phyloP scores from a whole-genome alignment of 2,888 invertebrate genomes.

The Trichogramma dendrolimi region DNA sequence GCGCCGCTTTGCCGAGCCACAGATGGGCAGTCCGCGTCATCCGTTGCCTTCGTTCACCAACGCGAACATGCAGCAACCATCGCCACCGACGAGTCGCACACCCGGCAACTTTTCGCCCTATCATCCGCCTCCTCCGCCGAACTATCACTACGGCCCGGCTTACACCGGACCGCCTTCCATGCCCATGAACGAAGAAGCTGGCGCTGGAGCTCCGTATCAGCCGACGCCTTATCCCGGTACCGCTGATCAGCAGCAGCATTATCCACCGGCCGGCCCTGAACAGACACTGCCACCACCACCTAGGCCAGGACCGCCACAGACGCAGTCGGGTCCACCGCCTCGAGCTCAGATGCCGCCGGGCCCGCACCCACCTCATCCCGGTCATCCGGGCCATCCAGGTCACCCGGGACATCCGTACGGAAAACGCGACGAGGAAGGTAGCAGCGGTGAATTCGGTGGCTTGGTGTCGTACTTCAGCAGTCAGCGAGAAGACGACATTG shows the following conservation, averaged over 20 bases:
- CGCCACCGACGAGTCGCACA: conserved; percentile 47
- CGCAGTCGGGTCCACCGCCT: conserved; percentile 34
- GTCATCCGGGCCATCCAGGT: conserved; percentile 24
- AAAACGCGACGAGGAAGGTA: conserved; percentile 55
- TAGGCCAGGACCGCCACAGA: conserved; percentile 31
- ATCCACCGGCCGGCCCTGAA: conserved; percentile 30
- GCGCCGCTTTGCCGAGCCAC: conserved; percentile 39
- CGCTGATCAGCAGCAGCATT: conserved; percentile 35
- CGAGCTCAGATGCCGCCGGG: conserved; percentile 20
- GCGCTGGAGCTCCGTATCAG: conserved; percentile 48
- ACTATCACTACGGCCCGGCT: conserved; percentile 51
- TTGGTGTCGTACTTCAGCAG: conserved; percentile 89
- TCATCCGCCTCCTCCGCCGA: conserved; percentile 53
- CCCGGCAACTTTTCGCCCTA: conserved; percentile 51
- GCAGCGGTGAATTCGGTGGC: conserved; percentile 79
- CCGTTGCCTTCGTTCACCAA: conserved; percentile 46
- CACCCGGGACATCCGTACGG: conserved; percentile 36
- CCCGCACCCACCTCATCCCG: conserved; percentile 24
- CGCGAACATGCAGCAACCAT: conserved; percentile 46
- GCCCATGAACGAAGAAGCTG: conserved; percentile 47
- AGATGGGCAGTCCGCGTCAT: conserved; percentile 36
- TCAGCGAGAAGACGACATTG: conserved; percentile 82
- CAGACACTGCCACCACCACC: conserved; percentile 31
- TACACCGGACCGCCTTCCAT: conserved; percentile 52
- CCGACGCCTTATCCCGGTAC: conserved; percentile 47